phyloP scores from a whole-genome alignment of 1,140 invertebrate species.

The Procambarus virginalis region DNA sequence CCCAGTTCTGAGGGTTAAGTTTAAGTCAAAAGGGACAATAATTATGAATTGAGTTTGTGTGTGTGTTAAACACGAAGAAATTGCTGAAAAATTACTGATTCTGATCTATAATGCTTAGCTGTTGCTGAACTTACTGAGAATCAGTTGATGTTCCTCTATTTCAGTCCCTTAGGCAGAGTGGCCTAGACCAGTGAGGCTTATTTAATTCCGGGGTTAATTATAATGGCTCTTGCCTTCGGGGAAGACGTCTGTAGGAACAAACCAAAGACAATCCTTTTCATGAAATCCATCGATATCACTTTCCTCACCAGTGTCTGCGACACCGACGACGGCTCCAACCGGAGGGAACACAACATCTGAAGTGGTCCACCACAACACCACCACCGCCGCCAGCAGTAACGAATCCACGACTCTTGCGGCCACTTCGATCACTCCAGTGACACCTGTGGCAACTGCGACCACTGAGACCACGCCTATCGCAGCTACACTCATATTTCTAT shows the following conservation, averaged over 20 bases:
- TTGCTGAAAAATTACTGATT: too few species aligned
- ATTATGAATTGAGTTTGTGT: too few species aligned
- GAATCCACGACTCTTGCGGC: not conserved
- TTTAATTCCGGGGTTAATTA: not conserved
- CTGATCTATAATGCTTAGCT: too few species aligned
- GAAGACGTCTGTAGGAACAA: not conserved
- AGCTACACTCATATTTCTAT: too few species aligned
- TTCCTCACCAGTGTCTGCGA: not conserved
- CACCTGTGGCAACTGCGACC: not conserved
- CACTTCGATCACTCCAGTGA: too few species aligned
- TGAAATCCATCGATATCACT: constrained; percentile 2
- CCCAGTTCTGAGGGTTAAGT: too few species aligned
- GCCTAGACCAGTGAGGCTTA: not conserved
- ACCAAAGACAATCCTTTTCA: not conserved
- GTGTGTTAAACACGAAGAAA: too few species aligned
- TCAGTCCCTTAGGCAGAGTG: not conserved
- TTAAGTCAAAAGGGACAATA: too few species aligned
- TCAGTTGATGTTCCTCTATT: not conserved
- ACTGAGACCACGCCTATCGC: not conserved
- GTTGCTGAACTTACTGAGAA: too few species aligned
- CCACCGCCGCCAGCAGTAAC: not conserved
- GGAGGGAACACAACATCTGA: not conserved
- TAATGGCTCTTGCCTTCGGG: not conserved
- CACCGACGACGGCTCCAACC: not conserved
- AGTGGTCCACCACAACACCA: not conserved